Evolutionary conservation across 2,888 invertebrate genomes (phyloP), one percentile per base, ranked within the genome.

Genomic region (Lamellibrachia satsuma): DNA sequence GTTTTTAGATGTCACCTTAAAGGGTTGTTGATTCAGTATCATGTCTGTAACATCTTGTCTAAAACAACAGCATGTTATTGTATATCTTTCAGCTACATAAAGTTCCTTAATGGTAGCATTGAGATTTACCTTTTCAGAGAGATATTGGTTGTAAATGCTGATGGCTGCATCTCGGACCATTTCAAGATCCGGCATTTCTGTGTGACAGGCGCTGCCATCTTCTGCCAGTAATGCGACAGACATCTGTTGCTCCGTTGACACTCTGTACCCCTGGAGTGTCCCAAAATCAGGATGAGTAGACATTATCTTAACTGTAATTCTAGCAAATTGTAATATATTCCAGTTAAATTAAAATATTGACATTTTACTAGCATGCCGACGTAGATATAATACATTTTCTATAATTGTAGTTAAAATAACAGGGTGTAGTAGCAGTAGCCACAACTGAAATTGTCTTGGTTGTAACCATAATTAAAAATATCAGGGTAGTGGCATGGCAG

Each of bases 121-220:
- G 75, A 75, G 75, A 39, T 57, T 90, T 93, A 96, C 97, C 96
- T 98, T 98, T 94, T 98, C 98, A 57, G 98, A 97, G 55, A 98
- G 97, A 96, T 98, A 98, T 95, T 98, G 98, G 93, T 98, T 98
- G 96, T 97, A 98, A 94, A 98, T 98, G 95, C 97, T 98, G 92
- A 97, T 96, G 9, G 98, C 98, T 7, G 98, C 98, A 94, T 98
- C 97, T 93, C 98, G 97, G 90, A 96, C 93, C 91, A 95, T 94
- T 92, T 96, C 96, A n/a, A 96, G 93, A 93, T 96, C 96, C 8
- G 95, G 95, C 55, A 95, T 95, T 9, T 94, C 93, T 22, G 75
- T 22, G 22, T 75, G 75, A 75, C 75, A 22, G 75, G 75, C n/a
- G 75, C 75, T 75, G 75, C 75, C 75, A 11, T 93, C 93, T 15